These are phyloP conservation scores for Melanostoma scalare DNA, from an alignment of 2,888 invertebrate species.

Conservation along the genomic window DNA sequence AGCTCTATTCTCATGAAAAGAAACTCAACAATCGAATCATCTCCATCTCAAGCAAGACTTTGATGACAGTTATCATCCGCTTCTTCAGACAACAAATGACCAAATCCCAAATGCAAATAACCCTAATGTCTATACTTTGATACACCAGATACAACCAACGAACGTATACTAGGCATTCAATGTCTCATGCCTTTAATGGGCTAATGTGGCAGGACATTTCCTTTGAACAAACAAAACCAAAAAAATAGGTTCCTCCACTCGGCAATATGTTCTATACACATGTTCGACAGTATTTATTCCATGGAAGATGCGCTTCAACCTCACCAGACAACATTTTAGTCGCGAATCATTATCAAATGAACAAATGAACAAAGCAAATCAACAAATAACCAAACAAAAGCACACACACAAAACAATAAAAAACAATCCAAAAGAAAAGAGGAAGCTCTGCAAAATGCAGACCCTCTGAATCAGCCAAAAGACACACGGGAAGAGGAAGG, in stretches of 20 bases:
- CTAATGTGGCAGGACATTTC: constrained; percentile 72
- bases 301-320: constrained; percentile 39
- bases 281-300: constrained; percentile 67
- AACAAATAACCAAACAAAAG: constrained; percentile 71
- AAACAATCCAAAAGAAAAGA: neutral
- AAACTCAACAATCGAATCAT: constrained; percentile 51
- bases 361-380: constrained; percentile 71
- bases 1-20: constrained; percentile 17
- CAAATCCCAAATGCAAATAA: constrained; percentile 69
- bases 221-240: constrained; percentile 56
- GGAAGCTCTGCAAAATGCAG: constrained; percentile 1
- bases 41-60: constrained; percentile 55
- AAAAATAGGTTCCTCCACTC: constrained; percentile 39
- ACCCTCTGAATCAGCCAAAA: neutral
- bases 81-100: constrained; percentile 69
- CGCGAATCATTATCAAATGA: constrained; percentile 72
- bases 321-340: constrained; percentile 16
- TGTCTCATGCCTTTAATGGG: constrained; percentile 66
- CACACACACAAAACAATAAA: constrained; percentile 16
- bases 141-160: constrained; percentile 9
- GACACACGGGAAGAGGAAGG: neutral
- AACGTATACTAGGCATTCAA: constrained; percentile 31
- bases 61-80: constrained; percentile 68
- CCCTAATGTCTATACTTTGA: constrained; percentile 4
- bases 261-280: constrained; percentile 61